These are phyloP conservation scores for Calycopis cecrops DNA, from an alignment of 1,140 invertebrate genomes.

Conservation along the genomic window DNA sequence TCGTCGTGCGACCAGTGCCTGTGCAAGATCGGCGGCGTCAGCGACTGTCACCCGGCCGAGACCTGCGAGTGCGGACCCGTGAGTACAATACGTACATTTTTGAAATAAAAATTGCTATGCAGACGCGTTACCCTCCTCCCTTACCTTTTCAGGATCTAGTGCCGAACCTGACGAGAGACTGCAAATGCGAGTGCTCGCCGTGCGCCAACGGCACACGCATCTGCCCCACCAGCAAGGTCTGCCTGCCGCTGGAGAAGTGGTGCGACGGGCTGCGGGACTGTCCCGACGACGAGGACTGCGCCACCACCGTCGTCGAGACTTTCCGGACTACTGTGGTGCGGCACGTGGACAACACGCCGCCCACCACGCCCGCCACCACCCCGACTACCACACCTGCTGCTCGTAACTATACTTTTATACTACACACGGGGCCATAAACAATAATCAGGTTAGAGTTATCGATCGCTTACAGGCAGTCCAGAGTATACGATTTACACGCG, in stretches of 20 bases:
- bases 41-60: conserved; percentile 80
- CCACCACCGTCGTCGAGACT: conserved; percentile 38
- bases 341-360: neutral
- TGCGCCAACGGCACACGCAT: conserved; percentile 79
- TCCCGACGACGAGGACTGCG: conserved; percentile 88
- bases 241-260: conserved; percentile 82
- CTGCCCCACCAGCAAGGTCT: conserved; percentile 85
- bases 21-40: conserved; percentile 83
- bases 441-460: no score
- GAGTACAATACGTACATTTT: no score
- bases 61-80: conserved; percentile 79
- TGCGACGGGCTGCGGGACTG: conserved; percentile 91
- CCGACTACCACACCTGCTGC: conserved; percentile 30
- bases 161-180: conserved; percentile 73
- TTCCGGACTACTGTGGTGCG: conserved; percentile 33
- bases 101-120: no score
- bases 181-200: conserved; percentile 84
- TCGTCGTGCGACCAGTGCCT: conserved; percentile 85
- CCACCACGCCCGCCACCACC: conserved; percentile 27
- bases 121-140: neutral
- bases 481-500: no score
- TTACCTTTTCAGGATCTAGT: conserved; percentile 62
- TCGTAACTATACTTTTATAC: no score
- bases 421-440: conserved; percentile 38
- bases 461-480: no score